Evolutionary conservation across 2,113 vertebrate species (phyloP).

Genomic region (Callipepla squamata): DNA sequence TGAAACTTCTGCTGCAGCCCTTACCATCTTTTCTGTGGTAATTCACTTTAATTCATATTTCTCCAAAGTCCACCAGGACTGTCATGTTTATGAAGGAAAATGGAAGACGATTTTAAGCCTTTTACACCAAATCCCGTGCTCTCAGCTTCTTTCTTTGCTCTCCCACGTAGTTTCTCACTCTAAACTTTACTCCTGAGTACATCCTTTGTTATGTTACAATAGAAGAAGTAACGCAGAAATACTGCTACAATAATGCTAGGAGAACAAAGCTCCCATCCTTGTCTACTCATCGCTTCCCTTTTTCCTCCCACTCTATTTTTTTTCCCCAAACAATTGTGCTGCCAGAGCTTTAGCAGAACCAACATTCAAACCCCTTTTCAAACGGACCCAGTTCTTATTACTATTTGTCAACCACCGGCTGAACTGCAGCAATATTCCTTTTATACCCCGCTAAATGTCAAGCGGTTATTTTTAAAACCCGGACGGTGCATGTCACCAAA

Average conservation of each 20-base stretch:
- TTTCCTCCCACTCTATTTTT: background rate
- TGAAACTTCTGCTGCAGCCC: background rate
- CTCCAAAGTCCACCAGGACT: background rate
- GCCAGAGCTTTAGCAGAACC: background rate
- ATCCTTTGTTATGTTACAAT: background rate
- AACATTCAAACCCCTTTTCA: slow-evolving; percentile 9
- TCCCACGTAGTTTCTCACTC: background rate
- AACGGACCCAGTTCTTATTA: slow-evolving; percentile 17
- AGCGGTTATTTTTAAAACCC: slow-evolving; percentile 49
- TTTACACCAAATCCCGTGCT: background rate
- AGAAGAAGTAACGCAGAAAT: background rate
- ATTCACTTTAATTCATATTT: background rate
- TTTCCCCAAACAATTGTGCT: background rate
- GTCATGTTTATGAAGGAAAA: background rate
- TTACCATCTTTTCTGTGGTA: background rate
- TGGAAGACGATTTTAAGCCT: background rate
- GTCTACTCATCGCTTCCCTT: background rate
- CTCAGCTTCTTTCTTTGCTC: background rate
- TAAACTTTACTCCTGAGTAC: background rate
- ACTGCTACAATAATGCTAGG: background rate
- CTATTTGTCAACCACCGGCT: slow-evolving; percentile 45
- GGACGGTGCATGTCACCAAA: slow-evolving; percentile 51
- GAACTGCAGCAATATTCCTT: slow-evolving; percentile 42
- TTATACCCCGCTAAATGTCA: slow-evolving; percentile 62
- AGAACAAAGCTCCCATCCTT: background rate